phyloP scores from a whole-genome alignment of 2,113 vertebrate genomes.

The Gila orcuttii region DNA sequence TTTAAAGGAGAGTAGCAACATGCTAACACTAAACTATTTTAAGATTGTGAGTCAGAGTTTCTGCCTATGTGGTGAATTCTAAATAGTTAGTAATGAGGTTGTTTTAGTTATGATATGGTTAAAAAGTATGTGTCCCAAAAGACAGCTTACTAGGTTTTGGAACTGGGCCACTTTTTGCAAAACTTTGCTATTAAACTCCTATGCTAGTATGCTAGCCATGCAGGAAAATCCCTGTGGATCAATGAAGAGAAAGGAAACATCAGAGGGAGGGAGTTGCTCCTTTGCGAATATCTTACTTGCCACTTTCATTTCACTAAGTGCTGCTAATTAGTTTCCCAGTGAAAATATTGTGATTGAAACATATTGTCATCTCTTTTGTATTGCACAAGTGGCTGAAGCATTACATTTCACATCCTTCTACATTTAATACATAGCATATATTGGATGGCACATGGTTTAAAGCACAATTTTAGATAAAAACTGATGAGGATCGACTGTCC shows the following conservation, averaged over 20 bases:
- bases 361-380: not conserved
- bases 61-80: too few species aligned
- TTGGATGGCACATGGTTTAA: not conserved
- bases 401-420: slow-evolving; percentile 26
- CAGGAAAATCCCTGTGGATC: not conserved
- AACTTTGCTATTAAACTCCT: not conserved
- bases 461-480: not conserved
- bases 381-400: slow-evolving; percentile 14
- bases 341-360: slow-evolving; percentile 35
- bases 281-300: not conserved
- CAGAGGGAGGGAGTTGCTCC: not conserved
- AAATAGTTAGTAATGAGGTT: not conserved
- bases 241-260: not conserved
- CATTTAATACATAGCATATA: not conserved
- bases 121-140: not conserved
- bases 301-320: slow-evolving; percentile 14
- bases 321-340: slow-evolving; percentile 3
- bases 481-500: not conserved
- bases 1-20: not conserved
- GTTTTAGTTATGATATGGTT: not conserved
- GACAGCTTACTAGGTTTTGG: not conserved
- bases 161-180: not conserved
- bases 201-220: not conserved
- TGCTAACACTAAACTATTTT: not conserved
- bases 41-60: not conserved